These are phyloP conservation scores for Spinus olivaceus DNA, from an alignment of 2,797 vertebrate species.

Conservation along the genomic window DNA sequence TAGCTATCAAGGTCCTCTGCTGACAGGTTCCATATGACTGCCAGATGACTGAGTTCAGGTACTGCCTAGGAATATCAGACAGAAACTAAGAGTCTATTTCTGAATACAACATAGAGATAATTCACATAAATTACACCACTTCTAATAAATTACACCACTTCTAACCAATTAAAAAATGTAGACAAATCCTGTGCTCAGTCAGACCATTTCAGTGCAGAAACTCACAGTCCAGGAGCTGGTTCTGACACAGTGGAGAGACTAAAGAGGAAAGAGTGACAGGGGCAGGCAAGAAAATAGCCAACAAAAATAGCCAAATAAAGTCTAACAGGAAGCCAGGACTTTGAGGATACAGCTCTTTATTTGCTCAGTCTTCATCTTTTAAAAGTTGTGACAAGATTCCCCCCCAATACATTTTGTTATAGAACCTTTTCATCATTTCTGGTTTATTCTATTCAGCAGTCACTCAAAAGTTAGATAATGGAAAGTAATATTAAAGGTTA, in stretches of 20 bases:
- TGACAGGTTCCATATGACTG: background rate
- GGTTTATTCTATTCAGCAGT: background rate
- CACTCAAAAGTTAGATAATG: background rate
- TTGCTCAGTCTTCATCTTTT: background rate
- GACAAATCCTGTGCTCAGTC: background rate
- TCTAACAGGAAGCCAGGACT: background rate
- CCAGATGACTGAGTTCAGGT: background rate
- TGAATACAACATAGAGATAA: background rate
- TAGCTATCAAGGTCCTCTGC: background rate
- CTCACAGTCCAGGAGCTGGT: background rate
- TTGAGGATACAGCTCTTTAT: background rate
- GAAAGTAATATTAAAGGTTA: background rate
- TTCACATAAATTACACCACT: background rate
- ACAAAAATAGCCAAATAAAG: background rate
- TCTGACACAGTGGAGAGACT: background rate
- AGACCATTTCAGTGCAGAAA: background rate
- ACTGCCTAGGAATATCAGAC: background rate
- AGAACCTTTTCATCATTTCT: background rate
- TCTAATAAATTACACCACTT: background rate
- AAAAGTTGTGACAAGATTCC: background rate
- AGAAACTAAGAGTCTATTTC: background rate
- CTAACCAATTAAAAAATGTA: background rate
- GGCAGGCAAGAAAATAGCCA: background rate
- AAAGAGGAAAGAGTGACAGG: background rate
- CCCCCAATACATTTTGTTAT: background rate